Conservation (phyloP, 1,140 invertebrate species). For the Hyles vespertilio region DNA sequence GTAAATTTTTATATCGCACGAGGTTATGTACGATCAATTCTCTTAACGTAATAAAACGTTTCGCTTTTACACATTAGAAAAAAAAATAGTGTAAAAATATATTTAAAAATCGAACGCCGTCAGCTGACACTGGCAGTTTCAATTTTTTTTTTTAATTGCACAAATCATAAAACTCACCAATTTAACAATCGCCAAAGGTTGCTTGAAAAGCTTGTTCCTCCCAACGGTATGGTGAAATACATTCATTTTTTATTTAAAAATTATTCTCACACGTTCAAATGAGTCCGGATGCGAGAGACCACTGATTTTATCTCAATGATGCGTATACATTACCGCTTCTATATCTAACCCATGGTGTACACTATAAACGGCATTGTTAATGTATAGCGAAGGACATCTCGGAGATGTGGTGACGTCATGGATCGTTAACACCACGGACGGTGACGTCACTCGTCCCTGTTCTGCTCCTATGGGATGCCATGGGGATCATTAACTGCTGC, state of each 20-base stretch:
- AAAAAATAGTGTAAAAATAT: no score
- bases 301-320: slow-evolving; percentile 38
- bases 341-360: slow-evolving; percentile 19
- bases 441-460: slow-evolving; percentile 25
- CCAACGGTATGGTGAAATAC: slow-evolving; percentile 46
- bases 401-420: slow-evolving; percentile 47
- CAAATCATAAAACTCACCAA: slow-evolving; percentile 42
- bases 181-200: slow-evolving; percentile 43
- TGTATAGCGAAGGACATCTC: slow-evolving; percentile 25
- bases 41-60: background rate
- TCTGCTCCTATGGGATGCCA: slow-evolving; percentile 15
- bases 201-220: slow-evolving; percentile 37
- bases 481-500: slow-evolving; percentile 3
- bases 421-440: slow-evolving; percentile 11
- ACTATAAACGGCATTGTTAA: slow-evolving; percentile 25
- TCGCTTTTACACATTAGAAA: no score
- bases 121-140: slow-evolving; percentile 47
- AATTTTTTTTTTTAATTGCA: slow-evolving; percentile 7
- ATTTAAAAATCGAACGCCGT: slow-evolving; percentile 10
- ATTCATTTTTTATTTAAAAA: slow-evolving; percentile 44
- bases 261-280: slow-evolving; percentile 37
- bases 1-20: slow-evolving; percentile 21
- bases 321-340: slow-evolving; percentile 28
- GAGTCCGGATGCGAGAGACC: slow-evolving; percentile 39
- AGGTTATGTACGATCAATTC: slow-evolving; percentile 16